Conservation (phyloP, 2,888 invertebrate genomes). For the Cosmia pyralina region DNA sequence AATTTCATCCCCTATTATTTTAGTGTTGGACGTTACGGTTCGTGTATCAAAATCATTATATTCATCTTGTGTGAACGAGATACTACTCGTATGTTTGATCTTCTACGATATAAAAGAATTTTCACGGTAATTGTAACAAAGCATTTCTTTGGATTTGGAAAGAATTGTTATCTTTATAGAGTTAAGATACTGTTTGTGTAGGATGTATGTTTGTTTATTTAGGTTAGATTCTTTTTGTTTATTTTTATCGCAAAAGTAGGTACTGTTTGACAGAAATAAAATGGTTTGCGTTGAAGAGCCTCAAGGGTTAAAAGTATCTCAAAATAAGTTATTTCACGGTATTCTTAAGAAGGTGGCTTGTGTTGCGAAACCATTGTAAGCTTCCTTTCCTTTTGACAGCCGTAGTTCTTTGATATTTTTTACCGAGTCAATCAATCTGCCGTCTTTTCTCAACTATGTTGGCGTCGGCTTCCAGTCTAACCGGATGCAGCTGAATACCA, state of each 20-base stretch:
- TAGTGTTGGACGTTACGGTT: constrained; percentile 54
- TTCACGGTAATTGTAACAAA: constrained; percentile 54
- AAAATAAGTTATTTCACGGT: neutral
- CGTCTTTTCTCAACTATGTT: too few species aligned
- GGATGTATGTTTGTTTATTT: constrained; percentile 50
- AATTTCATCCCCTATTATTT: constrained; percentile 64
- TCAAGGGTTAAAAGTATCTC: neutral
- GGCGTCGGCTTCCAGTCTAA: too few species aligned
- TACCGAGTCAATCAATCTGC: too few species aligned
- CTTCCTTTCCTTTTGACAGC: too few species aligned
- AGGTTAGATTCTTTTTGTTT: constrained; percentile 14
- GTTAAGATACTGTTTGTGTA: constrained; percentile 26
- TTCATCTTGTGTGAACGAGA: constrained; percentile 55
- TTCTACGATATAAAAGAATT: constrained; percentile 48
- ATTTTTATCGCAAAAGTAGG: constrained; percentile 5
- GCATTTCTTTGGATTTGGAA: constrained; percentile 49
- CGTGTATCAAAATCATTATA: constrained; percentile 53
- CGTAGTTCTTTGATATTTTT: too few species aligned
- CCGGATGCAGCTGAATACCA: too few species aligned
- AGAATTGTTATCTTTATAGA: constrained; percentile 48
- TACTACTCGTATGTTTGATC: constrained; percentile 62
- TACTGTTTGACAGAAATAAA: constrained; percentile 1
- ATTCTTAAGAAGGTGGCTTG: neutral
- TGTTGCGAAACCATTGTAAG: neutral
- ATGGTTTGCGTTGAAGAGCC: neutral